A percentile compares a stretch with the other conserved stretches of the same genome.
These are phyloP conservation scores for Manduca sexta DNA, from an alignment of 1,140 invertebrate genomes.

Conservation along the genomic window DNA sequence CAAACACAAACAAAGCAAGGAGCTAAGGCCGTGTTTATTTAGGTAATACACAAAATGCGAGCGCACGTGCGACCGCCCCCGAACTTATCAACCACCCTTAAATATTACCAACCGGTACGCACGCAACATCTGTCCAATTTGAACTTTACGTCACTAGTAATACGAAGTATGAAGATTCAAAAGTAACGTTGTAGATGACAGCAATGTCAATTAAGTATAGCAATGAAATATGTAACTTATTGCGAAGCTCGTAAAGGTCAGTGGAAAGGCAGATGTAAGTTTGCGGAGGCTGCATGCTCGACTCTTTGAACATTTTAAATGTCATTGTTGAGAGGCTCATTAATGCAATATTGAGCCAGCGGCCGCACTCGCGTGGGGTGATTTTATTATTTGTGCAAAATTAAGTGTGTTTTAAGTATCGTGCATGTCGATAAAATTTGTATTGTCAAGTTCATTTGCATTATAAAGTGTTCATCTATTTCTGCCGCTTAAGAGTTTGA, in stretches of 20 bases:
- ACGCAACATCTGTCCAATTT: constrained; percentile 17
- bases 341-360: constrained; percentile 67
- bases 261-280: background rate
- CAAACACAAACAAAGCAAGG: constrained; percentile 34
- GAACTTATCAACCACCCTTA: constrained; percentile 36
- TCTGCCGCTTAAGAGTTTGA: background rate
- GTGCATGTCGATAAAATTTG: constrained; percentile 1
- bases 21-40: constrained; percentile 55
- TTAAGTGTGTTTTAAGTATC: constrained; percentile 32
- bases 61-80: constrained; percentile 54
- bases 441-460: background rate
- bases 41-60: constrained; percentile 65
- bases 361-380: constrained; percentile 34
- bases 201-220: too few species aligned
- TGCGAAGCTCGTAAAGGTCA: constrained; percentile 9
- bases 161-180: too few species aligned
- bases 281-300: constrained; percentile 23
- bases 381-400: constrained; percentile 60
- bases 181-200: too few species aligned
- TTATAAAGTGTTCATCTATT: background rate
- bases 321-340: constrained; percentile 65
- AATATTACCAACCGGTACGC: constrained; percentile 17
- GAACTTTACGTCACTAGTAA: background rate
- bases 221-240: constrained; percentile 29
- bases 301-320: constrained; percentile 69